These are phyloP conservation scores for Pachymerium ferrugineum DNA, from an alignment of 2,888 invertebrate species.

Conservation along the genomic window DNA sequence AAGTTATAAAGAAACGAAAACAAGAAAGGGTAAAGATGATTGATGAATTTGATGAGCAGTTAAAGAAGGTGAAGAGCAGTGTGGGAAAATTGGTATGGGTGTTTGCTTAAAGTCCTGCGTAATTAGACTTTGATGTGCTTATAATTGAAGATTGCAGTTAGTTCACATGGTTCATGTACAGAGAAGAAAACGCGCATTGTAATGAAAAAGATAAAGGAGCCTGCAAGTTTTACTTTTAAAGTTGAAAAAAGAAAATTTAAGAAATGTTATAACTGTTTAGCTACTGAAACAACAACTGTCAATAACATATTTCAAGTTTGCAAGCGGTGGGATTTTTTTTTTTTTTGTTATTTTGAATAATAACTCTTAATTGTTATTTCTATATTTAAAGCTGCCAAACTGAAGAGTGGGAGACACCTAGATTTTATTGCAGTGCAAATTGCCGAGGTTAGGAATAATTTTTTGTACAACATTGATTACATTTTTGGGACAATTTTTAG, in stretches of 20 bases:
- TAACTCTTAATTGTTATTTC: not conserved
- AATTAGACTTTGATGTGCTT: not conserved
- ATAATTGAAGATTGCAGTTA: not conserved
- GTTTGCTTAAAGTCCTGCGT: not conserved
- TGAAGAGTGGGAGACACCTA: not conserved
- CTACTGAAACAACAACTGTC: not conserved
- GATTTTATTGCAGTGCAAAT: not conserved
- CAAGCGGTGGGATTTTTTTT: not conserved
- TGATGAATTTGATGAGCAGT: not conserved
- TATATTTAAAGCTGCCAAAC: not conserved
- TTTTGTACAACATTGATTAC: not conserved
- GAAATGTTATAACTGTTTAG: not conserved
- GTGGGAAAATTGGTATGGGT: not conserved
- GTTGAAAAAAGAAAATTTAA: not conserved
- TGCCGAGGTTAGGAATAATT: not conserved
- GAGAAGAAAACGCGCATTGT: too few species aligned
- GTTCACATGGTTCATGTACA: not conserved
- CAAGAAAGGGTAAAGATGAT: not conserved
- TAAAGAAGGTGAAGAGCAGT: not conserved
- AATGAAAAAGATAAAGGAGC: not conserved
- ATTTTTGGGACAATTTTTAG: not conserved
- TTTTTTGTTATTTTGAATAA: not conserved
- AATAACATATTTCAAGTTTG: not conserved
- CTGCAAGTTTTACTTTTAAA: not conserved
- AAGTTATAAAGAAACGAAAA: not conserved